These are phyloP conservation scores for Sebastes baramenuke DNA, from an alignment of 2,797 vertebrate genomes.

Conservation along the genomic window DNA sequence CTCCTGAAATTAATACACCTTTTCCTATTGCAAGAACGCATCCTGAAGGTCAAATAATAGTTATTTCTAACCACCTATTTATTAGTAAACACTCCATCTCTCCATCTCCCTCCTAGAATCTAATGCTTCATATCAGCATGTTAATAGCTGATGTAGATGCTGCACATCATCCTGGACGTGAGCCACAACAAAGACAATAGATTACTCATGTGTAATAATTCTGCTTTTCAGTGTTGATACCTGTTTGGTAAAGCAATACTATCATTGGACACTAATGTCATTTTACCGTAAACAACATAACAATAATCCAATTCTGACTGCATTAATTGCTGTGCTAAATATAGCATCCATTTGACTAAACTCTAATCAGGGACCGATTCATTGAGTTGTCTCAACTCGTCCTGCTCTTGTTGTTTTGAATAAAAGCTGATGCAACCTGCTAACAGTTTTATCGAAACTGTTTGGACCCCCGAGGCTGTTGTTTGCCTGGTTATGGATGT, in stretches of 20 bases:
- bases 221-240: conserved; percentile 12
- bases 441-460: background rate
- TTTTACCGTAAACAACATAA: background rate
- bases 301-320: background rate
- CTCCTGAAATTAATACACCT: background rate
- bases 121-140: background rate
- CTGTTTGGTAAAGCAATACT: conserved; percentile 10
- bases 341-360: background rate
- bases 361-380: background rate
- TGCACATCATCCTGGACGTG: background rate
- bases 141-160: background rate
- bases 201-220: conserved; percentile 9
- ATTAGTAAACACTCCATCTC: background rate
- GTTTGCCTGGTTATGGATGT: conserved; percentile 13
- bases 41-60: background rate
- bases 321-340: background rate
- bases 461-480: background rate
- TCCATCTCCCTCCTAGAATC: background rate
- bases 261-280: background rate
- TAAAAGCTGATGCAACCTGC: background rate
- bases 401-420: background rate
- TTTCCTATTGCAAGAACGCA: too few species aligned
- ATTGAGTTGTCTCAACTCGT: background rate
- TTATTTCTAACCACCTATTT: background rate
- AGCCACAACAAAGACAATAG: background rate